phyloP scores from a whole-genome alignment of 2,888 invertebrate species.

The Acleris holmiana region DNA sequence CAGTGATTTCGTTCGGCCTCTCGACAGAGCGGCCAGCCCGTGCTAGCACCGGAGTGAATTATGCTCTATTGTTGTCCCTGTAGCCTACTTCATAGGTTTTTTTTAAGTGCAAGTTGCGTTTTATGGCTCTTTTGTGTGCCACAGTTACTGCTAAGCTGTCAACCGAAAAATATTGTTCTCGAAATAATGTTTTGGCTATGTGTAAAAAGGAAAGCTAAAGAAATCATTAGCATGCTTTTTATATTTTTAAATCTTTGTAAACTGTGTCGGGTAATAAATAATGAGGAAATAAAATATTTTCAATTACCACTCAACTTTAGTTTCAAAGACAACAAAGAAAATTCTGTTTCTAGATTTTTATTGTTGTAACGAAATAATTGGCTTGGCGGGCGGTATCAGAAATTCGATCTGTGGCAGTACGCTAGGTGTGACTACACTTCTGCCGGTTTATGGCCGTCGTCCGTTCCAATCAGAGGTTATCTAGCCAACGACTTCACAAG shows the following conservation, averaged over 20 bases:
- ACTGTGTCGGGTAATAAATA: no score
- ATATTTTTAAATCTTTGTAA: no score
- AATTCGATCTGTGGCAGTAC: constrained; percentile 45
- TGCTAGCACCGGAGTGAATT: constrained; percentile 55
- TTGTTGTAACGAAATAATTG: constrained; percentile 22
- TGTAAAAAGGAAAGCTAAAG: no score
- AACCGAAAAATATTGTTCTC: no score
- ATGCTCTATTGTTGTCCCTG: constrained; percentile 64
- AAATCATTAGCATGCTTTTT: no score
- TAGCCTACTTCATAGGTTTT: constrained; percentile 15
- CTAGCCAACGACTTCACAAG: constrained; percentile 43
- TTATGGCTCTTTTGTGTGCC: constrained; percentile 18
- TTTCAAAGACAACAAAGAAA: not conserved
- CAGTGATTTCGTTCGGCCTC: constrained; percentile 69
- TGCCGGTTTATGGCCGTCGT: constrained; percentile 39
- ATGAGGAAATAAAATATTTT: no score
- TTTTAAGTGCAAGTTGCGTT: constrained; percentile 15
- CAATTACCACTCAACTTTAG: no score
- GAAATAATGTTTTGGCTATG: no score
- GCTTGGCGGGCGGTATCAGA: constrained; percentile 43
- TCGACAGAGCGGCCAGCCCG: constrained; percentile 54
- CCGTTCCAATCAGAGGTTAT: constrained; percentile 48
- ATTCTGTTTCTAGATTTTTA: not conserved
- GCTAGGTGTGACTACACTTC: constrained; percentile 46
- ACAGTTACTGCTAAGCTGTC: no score